Evolutionary conservation across 1,140 invertebrate genomes (phyloP), one percentile per base, ranked within the genome.

Genomic region (Antheraea mylitta): DNA sequence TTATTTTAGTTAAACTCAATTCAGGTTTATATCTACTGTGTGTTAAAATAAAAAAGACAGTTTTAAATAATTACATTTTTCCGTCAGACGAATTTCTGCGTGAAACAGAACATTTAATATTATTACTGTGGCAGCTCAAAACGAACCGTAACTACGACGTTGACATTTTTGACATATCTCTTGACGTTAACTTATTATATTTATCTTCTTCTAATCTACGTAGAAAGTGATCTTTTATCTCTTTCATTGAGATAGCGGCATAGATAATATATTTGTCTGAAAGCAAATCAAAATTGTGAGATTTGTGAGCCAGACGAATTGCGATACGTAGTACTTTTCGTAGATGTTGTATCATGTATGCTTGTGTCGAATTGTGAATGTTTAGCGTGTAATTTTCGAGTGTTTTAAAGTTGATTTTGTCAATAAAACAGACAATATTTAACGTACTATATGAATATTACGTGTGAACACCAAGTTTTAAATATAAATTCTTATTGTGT

Each of bases 211-310:
- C 70, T 70, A 68, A 64, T 75, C 63, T 64, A 64, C 18, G 22
- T 30, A 30, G 22, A 30, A 30, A 30, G 22, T 30, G 58, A 0
- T 5, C 60, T 10, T n/a, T 66, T 36, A 18, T 66, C 68, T 72
- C 58, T 87, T 80, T 79, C 78, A 76, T 18, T 74, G 77, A 68
- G 11, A 42, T 42, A 42, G 38, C 59, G 45, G 64, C 58, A 68
- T 63, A 69, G 71, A 73, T 73, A 75, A 71, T 69, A 68, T 72
- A 73, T 64, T 73, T 67, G 60, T 69, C 59, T 70, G 76, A 74
- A 82, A 82, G 81, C 85, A 86, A 87, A 85, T 84, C 86, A 87
- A 42, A 82, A 83, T 85, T 80, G 73, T 71, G 80, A 83, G 22
- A 2, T 30, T 30, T 30, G 1, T 30, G 80, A 82, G 86, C 73